phyloP scores from a whole-genome alignment of 2,888 invertebrate genomes.

The Chirona hameri region DNA sequence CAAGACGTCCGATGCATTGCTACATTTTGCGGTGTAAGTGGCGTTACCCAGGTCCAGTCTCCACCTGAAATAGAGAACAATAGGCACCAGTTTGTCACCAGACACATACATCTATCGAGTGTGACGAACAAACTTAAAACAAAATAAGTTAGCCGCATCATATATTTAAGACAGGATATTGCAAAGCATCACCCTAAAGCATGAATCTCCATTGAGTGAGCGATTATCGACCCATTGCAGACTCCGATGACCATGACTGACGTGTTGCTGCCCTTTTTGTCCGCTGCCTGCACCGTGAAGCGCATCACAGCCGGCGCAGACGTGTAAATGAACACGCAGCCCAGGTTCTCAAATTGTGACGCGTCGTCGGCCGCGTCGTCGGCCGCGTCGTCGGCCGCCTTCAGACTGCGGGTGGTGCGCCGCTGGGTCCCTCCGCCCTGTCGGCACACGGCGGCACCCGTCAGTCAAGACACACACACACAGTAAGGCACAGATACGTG shows the following conservation, averaged over 20 bases:
- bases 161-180: no score
- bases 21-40: no score
- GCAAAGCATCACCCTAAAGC: no score
- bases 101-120: no score
- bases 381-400: no score
- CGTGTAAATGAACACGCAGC: conserved; percentile 1
- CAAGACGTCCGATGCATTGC: no score
- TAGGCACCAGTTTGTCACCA: no score
- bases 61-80: background rate
- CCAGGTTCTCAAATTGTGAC: background rate
- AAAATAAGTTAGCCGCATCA: no score
- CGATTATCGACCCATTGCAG: no score
- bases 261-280: background rate
- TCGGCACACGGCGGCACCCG: background rate
- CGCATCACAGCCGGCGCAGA: background rate
- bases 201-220: no score
- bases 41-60: background rate
- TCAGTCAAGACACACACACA: background rate
- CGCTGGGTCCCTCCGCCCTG: background rate
- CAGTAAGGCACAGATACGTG: background rate
- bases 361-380: background rate
- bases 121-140: no score
- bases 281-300: background rate
- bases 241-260: no score
- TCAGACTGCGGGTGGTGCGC: background rate